Evolutionary conservation across 2,888 invertebrate species (phyloP).

Genomic region (Gerris lacustris): DNA sequence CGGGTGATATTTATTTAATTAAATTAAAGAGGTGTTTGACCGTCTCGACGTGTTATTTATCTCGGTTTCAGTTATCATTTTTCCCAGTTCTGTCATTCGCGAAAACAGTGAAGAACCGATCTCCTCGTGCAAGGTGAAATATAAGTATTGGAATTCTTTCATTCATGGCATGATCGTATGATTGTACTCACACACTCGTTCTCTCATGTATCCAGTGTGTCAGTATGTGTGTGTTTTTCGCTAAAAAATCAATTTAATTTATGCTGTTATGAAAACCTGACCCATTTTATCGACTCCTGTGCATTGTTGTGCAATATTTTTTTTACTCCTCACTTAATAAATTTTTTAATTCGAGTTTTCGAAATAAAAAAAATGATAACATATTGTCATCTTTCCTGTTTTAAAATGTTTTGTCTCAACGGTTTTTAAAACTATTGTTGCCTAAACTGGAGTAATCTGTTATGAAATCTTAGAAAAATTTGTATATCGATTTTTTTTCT

Average conservation of each 20-base stretch:
- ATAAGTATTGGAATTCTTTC: neutral
- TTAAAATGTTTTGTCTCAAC: too few species aligned
- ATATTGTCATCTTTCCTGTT: too few species aligned
- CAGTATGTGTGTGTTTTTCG: neutral
- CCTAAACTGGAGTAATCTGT: too few species aligned
- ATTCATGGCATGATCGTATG: neutral
- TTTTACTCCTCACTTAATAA: neutral
- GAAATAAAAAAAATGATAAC: too few species aligned
- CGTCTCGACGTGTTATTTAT: too few species aligned
- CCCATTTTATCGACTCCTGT: neutral
- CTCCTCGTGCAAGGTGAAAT: neutral
- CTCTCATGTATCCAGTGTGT: neutral
- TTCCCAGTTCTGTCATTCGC: neutral
- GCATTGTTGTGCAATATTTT: conserved; percentile 2
- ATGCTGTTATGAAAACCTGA: neutral
- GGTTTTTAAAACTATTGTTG: too few species aligned
- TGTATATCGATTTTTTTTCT: neutral
- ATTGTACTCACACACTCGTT: neutral
- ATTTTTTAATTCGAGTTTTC: too few species aligned
- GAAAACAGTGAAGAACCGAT: neutral
- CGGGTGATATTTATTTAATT: too few species aligned
- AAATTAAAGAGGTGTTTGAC: too few species aligned
- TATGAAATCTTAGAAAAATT: neutral
- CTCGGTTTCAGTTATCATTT: too few species aligned
- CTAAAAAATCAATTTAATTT: neutral